Evolutionary conservation across 2,888 invertebrate genomes (phyloP), one percentile per base, ranked within the genome.

Genomic region (Lysandra bellargus): DNA sequence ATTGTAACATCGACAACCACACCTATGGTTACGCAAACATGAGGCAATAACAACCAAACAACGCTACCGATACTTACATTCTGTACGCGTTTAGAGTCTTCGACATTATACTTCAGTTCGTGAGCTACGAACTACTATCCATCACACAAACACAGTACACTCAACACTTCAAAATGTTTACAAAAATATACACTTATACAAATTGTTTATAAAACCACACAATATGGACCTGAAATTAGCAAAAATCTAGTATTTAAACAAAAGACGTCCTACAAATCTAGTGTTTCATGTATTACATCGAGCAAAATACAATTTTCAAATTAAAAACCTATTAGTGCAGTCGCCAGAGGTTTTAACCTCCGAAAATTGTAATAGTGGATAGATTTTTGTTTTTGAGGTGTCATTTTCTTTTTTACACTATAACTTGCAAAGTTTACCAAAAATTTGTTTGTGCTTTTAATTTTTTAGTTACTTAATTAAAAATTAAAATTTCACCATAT

Each of bases 11-110:
- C 33, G 74, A 49, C 17, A 73, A 44, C 44, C 75, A 44, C 75
- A 75, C 40, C 78, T 23, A n/a, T 14, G 17, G 33, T 60, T 61
- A 40, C 78, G 4, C 78, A 61, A 76, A 60, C 78, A 12, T 40
- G n/a, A 7, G 12, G 78, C 23, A 53, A 53, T n/a, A 30, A 9
- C 49, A 53, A 53, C 30, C 49, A 53, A 44, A 30, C n/a, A 44
- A 44, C 75, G 23, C 9, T 14, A 78, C 40, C 61, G 57, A 83
- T 95, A 97, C 97, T 97, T 95, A 98, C 98, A 98, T 97, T 96
- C 97, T 96, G 95, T 98, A 98, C 89, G 97, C 97, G 95, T 97
- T 97, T 91, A 98, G 96, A 90, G 97, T 97, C 96, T 97, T 98
- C 95, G 97, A 98, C 97, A 97, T 97, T 92, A 95, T 96, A 90